Percentiles rank a stretch among this genome's conserved stretches.
Conservation (phyloP, 2,113 vertebrate genomes). For the Lichenostomus cassidix region DNA sequence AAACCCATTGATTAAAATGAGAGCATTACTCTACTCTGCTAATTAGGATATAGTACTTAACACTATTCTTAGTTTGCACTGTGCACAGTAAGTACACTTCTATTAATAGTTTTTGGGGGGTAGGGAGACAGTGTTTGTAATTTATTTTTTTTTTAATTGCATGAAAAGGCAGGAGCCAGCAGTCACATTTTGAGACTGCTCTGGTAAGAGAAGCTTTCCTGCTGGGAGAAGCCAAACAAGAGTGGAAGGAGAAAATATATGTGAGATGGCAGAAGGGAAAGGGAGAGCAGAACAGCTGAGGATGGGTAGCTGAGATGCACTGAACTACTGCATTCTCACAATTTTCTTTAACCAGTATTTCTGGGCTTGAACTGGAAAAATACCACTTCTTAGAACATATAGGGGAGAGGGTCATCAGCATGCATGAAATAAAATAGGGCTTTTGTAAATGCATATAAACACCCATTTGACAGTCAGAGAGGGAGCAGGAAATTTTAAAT, state of each 20-base stretch:
- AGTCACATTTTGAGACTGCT: background rate
- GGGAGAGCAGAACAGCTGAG: background rate
- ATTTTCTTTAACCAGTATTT: background rate
- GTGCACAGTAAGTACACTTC: background rate
- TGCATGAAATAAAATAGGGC: background rate
- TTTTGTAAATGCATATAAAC: background rate
- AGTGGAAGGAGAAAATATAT: background rate
- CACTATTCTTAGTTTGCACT: background rate
- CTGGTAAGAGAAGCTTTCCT: background rate
- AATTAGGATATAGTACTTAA: constrained; percentile 25
- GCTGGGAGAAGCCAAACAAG: background rate
- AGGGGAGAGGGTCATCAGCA: background rate
- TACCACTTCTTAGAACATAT: background rate
- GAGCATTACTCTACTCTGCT: background rate
- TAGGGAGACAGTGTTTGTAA: background rate
- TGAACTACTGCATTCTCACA: background rate
- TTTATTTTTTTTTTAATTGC: background rate
- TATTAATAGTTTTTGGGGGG: background rate
- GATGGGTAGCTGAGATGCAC: background rate
- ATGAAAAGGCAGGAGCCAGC: background rate
- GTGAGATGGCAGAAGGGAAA: background rate
- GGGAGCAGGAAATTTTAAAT: background rate
- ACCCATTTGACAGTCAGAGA: background rate
- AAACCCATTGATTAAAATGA: constrained; percentile 23
- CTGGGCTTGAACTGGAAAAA: background rate